These are phyloP conservation scores for Abrostola triplasia DNA, from an alignment of 2,888 invertebrate genomes.

Conservation along the genomic window DNA sequence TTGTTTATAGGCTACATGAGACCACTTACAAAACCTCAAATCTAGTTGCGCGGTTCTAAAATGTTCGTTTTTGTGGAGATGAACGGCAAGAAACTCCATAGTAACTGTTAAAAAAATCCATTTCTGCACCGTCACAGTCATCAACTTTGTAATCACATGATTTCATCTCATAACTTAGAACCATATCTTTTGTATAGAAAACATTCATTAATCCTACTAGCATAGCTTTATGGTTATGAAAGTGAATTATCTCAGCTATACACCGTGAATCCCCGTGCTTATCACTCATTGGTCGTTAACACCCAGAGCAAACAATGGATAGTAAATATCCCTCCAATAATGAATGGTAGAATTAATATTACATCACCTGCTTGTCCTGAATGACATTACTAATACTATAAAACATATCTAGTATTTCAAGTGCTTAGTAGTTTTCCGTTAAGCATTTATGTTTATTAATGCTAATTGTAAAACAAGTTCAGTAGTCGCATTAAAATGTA, in stretches of 20 bases:
- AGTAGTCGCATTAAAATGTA: neutral
- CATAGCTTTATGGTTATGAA: neutral
- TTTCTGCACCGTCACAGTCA: too few relatives aligned
- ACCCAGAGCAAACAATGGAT: slow-evolving; percentile 15
- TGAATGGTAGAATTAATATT: slow-evolving; percentile 7
- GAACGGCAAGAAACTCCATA: too few relatives aligned
- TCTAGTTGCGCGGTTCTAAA: too few relatives aligned
- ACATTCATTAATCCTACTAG: too few relatives aligned
- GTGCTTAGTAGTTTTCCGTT: neutral
- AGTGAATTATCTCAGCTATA: neutral
- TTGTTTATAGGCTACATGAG: too few relatives aligned
- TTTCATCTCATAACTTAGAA: too few relatives aligned
- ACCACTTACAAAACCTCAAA: too few relatives aligned
- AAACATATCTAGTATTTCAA: neutral
- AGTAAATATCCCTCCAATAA: slow-evolving; percentile 14
- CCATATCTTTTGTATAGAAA: too few relatives aligned
- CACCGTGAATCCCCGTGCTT: slow-evolving; percentile 25
- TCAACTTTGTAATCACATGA: too few relatives aligned
- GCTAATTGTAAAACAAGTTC: neutral
- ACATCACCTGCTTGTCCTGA: neutral
- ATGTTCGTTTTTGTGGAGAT: too few relatives aligned
- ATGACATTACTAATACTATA: neutral
- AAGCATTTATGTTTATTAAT: neutral
- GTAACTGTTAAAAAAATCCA: too few relatives aligned
- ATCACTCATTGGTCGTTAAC: slow-evolving; percentile 13